These are phyloP conservation scores for Borostomias antarcticus DNA, from an alignment of 2,797 vertebrate species.

Conservation along the genomic window DNA sequence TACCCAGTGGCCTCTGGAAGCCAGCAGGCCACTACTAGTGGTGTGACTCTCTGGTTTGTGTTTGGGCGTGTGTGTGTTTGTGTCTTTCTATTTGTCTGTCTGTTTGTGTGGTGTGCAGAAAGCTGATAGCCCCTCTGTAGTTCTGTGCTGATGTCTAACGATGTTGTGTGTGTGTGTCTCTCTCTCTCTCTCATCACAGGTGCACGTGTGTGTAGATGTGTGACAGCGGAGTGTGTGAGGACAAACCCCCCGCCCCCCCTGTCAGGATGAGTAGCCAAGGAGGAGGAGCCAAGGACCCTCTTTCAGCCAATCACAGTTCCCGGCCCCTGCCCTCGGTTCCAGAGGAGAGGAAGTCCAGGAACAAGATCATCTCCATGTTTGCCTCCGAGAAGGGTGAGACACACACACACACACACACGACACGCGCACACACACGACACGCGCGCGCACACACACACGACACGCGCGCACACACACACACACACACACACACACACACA, in stretches of 20 bases:
- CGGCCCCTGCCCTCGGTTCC: conserved; percentile 94
- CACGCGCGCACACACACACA: neutral
- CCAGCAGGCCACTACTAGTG: neutral
- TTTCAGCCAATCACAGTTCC: conserved; percentile 87
- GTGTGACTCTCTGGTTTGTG: conserved; percentile 3
- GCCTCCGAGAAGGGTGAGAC: conserved; percentile 87
- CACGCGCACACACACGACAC: conserved; percentile 2
- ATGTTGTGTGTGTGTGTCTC: neutral
- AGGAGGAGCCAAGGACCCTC: conserved; percentile 84
- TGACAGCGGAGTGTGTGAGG: conserved; percentile 97
- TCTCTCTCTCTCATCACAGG: conserved; percentile 48
- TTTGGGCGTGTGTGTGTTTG: neutral
- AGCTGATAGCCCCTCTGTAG: neutral
- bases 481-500: conserved; percentile 3
- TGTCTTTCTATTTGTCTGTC: neutral
- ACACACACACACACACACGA: too few species aligned
- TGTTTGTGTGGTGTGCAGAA: too few species aligned
- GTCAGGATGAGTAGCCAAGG: conserved; percentile 97
- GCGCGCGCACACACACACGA: too few species aligned
- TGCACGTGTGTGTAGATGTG: conserved; percentile 85
- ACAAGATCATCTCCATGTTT: conserved; percentile 98
- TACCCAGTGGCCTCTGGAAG: neutral
- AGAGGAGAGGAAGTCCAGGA: conserved; percentile 91
- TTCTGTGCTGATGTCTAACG: neutral
- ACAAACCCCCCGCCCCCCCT: conserved; percentile 96